These are phyloP conservation scores for Serranus cabrilla DNA, from an alignment of 2,797 vertebrate genomes.

Conservation along the genomic window DNA sequence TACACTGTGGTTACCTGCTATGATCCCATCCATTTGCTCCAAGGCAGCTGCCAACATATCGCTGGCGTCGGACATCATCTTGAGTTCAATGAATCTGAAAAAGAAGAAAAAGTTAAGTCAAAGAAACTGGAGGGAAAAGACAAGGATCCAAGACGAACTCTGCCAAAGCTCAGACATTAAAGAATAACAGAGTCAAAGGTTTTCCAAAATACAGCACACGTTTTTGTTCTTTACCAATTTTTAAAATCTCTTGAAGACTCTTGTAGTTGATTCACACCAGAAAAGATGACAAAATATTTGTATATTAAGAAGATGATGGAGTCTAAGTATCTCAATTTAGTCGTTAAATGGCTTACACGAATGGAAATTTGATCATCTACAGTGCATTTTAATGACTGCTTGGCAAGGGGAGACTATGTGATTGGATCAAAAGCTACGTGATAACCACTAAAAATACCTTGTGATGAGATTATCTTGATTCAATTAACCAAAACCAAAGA, in stretches of 20 bases:
- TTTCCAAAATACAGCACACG: too few relatives aligned
- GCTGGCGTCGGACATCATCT: conserved; percentile 97
- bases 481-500: conserved; percentile 19
- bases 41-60: conserved; percentile 97
- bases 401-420: neutral
- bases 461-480: neutral
- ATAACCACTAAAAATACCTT: conserved; percentile 1
- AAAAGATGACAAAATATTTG: neutral
- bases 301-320: neutral
- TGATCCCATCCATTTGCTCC: conserved; percentile 99
- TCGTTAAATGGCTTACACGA: neutral
- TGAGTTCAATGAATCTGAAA: conserved; percentile 74
- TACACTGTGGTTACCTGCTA: conserved; percentile 90
- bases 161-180: neutral
- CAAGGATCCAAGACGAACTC: conserved; percentile 1
- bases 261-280: neutral
- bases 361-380: neutral
- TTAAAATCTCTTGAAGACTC: neutral
- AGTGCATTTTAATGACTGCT: neutral
- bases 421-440: neutral
- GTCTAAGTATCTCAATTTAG: neutral
- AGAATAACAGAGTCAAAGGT: neutral
- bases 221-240: too few relatives aligned
- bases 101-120: neutral
- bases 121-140: neutral